Conservation (phyloP, 2,888 invertebrate genomes). For the Macropis europaea region DNA sequence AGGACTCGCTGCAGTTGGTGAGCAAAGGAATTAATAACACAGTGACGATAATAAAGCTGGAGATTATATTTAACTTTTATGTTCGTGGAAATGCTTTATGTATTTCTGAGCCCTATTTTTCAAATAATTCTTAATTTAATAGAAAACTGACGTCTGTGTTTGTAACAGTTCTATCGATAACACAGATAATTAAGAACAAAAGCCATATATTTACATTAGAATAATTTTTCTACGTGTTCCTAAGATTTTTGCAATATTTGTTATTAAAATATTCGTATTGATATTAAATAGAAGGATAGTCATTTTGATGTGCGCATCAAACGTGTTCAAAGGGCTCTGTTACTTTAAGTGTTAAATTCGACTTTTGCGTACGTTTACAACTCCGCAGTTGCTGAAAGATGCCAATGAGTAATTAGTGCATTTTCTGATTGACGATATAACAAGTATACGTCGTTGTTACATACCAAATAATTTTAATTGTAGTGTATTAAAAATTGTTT, state of each 20-base stretch:
- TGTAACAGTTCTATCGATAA: neutral
- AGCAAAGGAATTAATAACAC: conserved; percentile 22
- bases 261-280: conserved; percentile 32
- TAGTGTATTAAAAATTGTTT: conserved; percentile 6
- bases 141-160: conserved; percentile 5
- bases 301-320: conserved; percentile 25
- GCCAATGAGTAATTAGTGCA: conserved; percentile 31
- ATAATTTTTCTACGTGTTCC: conserved; percentile 46
- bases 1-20: conserved; percentile 1
- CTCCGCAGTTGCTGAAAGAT: conserved; percentile 25
- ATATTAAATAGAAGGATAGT: conserved; percentile 12
- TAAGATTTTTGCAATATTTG: conserved; percentile 39
- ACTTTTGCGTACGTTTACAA: conserved; percentile 8
- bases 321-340: conserved; percentile 44
- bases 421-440: conserved; percentile 28
- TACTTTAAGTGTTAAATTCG: conserved; percentile 36
- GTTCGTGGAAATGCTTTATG: conserved; percentile 8
- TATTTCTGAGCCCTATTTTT: conserved; percentile 14
- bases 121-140: conserved; percentile 11
- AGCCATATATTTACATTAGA: conserved; percentile 42
- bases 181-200: conserved; percentile 16
- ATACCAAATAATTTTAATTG: conserved; percentile 11
- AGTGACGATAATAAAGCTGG: conserved; percentile 22
- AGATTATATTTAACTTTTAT: conserved; percentile 15
- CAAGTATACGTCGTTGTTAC: conserved; percentile 3